phyloP scores from a whole-genome alignment of 2,888 invertebrate genomes.

The Glaucopsyche alexis region DNA sequence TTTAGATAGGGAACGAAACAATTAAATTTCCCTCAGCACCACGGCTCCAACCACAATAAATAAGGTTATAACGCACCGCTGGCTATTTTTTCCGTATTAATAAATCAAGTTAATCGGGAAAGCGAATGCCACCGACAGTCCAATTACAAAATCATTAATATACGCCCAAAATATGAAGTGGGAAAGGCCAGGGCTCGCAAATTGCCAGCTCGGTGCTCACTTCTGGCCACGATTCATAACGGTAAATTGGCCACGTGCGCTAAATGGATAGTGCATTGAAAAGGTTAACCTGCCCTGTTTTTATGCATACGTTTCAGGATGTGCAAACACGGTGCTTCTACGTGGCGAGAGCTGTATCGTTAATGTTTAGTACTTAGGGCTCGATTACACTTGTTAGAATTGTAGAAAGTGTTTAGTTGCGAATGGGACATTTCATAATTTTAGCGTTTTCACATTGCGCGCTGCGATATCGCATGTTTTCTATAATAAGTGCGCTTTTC shows the following conservation, averaged over 20 bases:
- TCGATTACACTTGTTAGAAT: background rate
- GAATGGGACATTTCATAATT: too few species aligned
- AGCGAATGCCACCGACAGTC: constrained; percentile 58
- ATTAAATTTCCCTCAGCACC: background rate
- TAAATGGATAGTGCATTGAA: constrained; percentile 37
- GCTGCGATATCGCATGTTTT: too few species aligned
- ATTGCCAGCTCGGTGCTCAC: constrained; percentile 47
- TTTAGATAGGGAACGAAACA: background rate
- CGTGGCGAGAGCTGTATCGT: background rate
- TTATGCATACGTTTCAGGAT: constrained; percentile 20
- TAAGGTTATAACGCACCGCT: constrained; percentile 11
- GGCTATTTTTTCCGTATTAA: constrained; percentile 25
- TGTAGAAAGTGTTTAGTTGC: too few species aligned
- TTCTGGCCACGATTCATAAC: constrained; percentile 46
- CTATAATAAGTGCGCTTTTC: too few species aligned
- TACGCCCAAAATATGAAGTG: constrained; percentile 66
- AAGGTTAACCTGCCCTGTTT: constrained; percentile 30
- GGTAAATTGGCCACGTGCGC: constrained; percentile 57
- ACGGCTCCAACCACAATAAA: background rate
- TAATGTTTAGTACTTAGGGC: background rate
- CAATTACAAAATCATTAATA: constrained; percentile 73
- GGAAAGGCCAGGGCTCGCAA: constrained; percentile 48
- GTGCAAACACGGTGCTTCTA: constrained; percentile 1
- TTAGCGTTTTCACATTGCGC: too few species aligned
- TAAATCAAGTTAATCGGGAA: constrained; percentile 51